Percentiles rank a stretch among this genome's conserved stretches.
phyloP scores from a whole-genome alignment of 2,113 vertebrate genomes.

The Rostratula benghalensis region DNA sequence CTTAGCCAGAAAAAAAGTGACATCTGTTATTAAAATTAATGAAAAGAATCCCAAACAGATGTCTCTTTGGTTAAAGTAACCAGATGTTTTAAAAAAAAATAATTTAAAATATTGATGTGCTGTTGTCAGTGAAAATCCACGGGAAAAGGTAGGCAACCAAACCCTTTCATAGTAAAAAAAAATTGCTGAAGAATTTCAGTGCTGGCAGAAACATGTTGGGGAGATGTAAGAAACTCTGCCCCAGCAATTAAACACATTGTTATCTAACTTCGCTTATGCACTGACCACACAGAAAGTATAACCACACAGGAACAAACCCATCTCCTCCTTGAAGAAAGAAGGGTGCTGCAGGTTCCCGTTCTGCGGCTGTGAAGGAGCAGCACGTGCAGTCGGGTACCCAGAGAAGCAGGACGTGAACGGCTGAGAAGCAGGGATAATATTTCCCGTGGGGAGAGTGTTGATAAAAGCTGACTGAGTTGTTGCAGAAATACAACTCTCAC shows the following conservation, averaged over 20 bases:
- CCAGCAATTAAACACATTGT: not conserved
- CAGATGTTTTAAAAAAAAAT: not conserved
- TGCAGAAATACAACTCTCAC: not conserved
- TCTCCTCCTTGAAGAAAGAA: not conserved
- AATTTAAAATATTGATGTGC: not conserved
- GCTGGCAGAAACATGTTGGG: not conserved
- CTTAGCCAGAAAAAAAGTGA: not conserved
- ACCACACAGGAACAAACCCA: not conserved
- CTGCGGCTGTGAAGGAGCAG: not conserved
- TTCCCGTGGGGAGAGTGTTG: not conserved
- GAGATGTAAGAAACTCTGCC: not conserved
- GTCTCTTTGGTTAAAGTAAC: not conserved
- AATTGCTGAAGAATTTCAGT: not conserved
- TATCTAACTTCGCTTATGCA: not conserved
- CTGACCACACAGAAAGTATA: rapidly evolving
- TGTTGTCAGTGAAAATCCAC: not conserved
- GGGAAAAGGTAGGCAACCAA: not conserved
- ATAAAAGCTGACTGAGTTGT: not conserved
- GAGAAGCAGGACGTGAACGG: not conserved
- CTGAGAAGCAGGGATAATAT: not conserved
- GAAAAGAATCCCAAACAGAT: not conserved
- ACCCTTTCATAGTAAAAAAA: not conserved
- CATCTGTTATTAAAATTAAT: not conserved
- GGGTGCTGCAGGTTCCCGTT: rapidly evolving
- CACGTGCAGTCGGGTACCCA: not conserved